These are phyloP conservation scores for Cepaea hortensis DNA, from an alignment of 2,888 invertebrate genomes.

Conservation along the genomic window DNA sequence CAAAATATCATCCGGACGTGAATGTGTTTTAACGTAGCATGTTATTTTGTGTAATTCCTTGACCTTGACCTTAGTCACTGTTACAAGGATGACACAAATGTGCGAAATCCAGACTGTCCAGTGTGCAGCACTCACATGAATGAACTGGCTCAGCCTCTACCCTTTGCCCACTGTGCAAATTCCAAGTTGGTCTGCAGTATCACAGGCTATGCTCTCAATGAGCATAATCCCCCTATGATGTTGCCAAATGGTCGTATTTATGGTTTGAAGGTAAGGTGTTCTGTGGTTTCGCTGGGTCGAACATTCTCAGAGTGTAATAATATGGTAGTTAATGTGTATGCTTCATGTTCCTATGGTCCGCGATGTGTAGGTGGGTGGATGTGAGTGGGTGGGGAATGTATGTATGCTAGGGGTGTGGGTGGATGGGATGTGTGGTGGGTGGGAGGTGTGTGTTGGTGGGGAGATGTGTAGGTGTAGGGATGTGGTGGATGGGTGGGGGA, in stretches of 20 bases:
- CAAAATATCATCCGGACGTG: too few species aligned
- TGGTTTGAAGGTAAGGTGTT: slow-evolving; percentile 71
- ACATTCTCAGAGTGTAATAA: neutral
- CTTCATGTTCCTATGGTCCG: too few species aligned
- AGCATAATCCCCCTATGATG: slow-evolving; percentile 98
- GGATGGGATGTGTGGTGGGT: too few species aligned
- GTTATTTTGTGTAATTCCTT: slow-evolving; percentile 44
- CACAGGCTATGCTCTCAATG: slow-evolving; percentile 93
- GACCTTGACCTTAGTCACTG: slow-evolving; percentile 68
- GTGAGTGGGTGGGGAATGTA: too few species aligned
- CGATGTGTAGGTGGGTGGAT: too few species aligned
- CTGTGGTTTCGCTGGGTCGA: neutral
- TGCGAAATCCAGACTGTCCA: slow-evolving; percentile 88
- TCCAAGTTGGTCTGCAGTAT: slow-evolving; percentile 94
- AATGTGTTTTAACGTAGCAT: neutral
- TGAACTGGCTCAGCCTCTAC: slow-evolving; percentile 89
- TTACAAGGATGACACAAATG: slow-evolving; percentile 69
- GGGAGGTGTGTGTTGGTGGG: too few species aligned
- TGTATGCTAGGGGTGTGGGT: too few species aligned
- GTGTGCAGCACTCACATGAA: slow-evolving; percentile 93
- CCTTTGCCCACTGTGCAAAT: slow-evolving; percentile 95
- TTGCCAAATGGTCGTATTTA: slow-evolving; percentile 98
- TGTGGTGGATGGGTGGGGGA: too few species aligned
- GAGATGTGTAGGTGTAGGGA: too few species aligned
- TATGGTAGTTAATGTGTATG: neutral